Percentiles rank a stretch among this genome's conserved stretches.
Evolutionary conservation across 2,888 invertebrate species (phyloP).

Genomic region (Adelphocoris suturalis): DNA sequence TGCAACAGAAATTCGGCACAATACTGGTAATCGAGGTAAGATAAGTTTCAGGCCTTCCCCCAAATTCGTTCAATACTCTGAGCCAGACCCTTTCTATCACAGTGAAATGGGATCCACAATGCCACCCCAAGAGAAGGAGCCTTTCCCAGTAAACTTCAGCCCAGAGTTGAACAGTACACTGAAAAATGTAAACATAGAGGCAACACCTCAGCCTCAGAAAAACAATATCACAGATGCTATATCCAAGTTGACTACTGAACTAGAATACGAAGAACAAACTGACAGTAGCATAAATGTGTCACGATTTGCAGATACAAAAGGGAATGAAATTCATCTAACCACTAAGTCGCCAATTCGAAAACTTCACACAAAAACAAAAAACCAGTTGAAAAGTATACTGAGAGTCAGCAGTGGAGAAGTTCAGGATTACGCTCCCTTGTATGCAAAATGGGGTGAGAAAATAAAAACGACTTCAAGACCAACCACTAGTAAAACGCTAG

Average conservation of each 20-base stretch:
- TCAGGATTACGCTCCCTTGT: conserved; percentile 70
- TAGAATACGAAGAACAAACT: conserved; percentile 36
- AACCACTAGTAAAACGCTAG: neutral
- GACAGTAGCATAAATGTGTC: conserved; percentile 46
- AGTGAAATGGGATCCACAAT: neutral
- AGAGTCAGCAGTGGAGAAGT: conserved; percentile 59
- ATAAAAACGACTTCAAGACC: conserved; percentile 59
- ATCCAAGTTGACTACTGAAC: conserved; percentile 2
- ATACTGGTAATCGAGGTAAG: neutral
- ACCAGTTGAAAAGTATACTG: conserved; percentile 45
- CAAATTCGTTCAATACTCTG: conserved; percentile 79
- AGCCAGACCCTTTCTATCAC: conserved; percentile 80
- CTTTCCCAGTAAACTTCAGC: neutral
- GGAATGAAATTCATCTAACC: conserved; percentile 31
- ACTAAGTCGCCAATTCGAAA: conserved; percentile 49
- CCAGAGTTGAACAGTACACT: neutral
- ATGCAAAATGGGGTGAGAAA: conserved; percentile 73
- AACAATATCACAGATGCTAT: conserved; percentile 26
- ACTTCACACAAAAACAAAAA: conserved; percentile 45
- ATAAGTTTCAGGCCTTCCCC: conserved; percentile 78
- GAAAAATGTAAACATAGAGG: neutral
- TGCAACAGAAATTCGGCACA: neutral
- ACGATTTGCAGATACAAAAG: conserved; percentile 37
- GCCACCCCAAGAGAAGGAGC: neutral
- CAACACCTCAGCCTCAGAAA: conserved; percentile 29